Percentiles rank a stretch among this genome's conserved stretches.
phyloP scores from a whole-genome alignment of 2,888 invertebrate genomes.

The Scelioninae gen. 2 region DNA sequence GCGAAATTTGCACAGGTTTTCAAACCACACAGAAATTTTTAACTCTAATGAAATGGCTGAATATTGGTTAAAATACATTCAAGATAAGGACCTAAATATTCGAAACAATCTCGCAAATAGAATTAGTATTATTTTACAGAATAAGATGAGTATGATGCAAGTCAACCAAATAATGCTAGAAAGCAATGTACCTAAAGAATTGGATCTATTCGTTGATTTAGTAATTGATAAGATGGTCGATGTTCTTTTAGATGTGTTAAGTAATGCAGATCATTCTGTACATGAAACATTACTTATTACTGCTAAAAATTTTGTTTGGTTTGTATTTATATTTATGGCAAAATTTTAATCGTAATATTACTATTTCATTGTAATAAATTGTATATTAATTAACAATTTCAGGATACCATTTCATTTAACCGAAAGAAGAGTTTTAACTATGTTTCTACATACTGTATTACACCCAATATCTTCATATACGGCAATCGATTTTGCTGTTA shows the following conservation, averaged over 20 bases:
- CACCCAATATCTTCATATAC: slow-evolving; percentile 79
- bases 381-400: too few relatives aligned
- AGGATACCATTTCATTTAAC: slow-evolving; percentile 68
- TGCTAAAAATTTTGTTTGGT: slow-evolving; percentile 77
- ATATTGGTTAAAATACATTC: slow-evolving; percentile 74
- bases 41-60: slow-evolving; percentile 70
- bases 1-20: slow-evolving; percentile 73
- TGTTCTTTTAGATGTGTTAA: slow-evolving; percentile 72
- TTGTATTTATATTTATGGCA: too few relatives aligned
- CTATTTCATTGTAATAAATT: too few relatives aligned
- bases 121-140: slow-evolving; percentile 68
- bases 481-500: slow-evolving; percentile 77
- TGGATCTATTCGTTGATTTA: slow-evolving; percentile 75
- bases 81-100: slow-evolving; percentile 70
- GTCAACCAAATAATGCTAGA: slow-evolving; percentile 73
- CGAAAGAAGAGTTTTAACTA: slow-evolving; percentile 77
- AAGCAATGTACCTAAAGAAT: slow-evolving; percentile 63
- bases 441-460: slow-evolving; percentile 78
- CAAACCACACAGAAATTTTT: slow-evolving; percentile 75
- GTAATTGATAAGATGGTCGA: slow-evolving; percentile 73
- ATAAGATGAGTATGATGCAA: slow-evolving; percentile 68
- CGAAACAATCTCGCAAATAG: slow-evolving; percentile 71
- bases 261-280: slow-evolving; percentile 76
- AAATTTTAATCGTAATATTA: too few relatives aligned
- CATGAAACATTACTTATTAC: slow-evolving; percentile 78